Conservation (phyloP, 2,113 vertebrate species). For the Oenanthe melanoleuca region DNA sequence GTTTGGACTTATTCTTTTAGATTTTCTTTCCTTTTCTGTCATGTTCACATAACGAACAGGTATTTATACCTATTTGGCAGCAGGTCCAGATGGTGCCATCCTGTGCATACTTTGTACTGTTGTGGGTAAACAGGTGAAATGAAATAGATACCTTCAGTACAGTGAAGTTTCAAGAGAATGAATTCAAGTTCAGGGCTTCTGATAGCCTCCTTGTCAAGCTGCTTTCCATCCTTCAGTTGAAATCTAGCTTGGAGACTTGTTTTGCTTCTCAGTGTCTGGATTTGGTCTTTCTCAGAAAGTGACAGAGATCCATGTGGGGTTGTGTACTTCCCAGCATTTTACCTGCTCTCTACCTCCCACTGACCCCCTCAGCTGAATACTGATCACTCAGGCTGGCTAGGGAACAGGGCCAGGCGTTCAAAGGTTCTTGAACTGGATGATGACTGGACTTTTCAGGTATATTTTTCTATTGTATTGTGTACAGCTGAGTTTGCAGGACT, state of each 20-base stretch:
- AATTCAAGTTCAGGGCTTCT: neutral
- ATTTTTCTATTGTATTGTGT: neutral
- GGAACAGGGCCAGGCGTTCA: neutral
- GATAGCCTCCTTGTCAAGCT: neutral
- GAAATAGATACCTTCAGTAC: neutral
- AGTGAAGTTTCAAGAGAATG: neutral
- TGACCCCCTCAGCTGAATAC: neutral
- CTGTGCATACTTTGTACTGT: accelerated
- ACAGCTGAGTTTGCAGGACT: neutral
- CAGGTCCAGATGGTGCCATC: neutral
- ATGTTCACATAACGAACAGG: neutral
- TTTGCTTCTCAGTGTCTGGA: neutral
- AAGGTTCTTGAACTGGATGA: neutral
- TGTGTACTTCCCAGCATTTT: neutral
- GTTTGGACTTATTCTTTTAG: neutral
- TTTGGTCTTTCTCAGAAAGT: neutral
- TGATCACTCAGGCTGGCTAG: neutral
- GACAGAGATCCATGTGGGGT: neutral
- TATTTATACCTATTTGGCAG: neutral
- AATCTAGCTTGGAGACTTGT: neutral
- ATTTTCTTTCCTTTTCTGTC: neutral
- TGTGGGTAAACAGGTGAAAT: neutral
- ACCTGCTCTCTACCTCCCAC: neutral
- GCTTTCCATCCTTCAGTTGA: neutral
- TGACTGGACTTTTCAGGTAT: neutral